Base-by-base conservation (phyloP, 2,888 invertebrate species). In the Arctia plantaginis region DNA sequence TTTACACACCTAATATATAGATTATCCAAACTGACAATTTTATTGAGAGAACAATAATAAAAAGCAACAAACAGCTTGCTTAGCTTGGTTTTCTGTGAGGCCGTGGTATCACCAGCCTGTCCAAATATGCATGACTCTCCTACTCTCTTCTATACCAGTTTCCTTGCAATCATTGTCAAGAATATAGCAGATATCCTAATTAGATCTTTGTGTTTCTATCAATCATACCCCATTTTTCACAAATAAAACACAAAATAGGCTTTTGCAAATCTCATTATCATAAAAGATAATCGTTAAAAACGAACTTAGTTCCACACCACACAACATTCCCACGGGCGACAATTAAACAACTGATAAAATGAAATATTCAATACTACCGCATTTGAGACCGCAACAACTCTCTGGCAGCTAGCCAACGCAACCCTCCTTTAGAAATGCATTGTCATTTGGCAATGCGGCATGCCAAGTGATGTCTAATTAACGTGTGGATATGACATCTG, bases 391-490 rank as follows among this genome's bases (percentile, higher is more conserved):
- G 78, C 80, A 79, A 77, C 79, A 77, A 77, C 70, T 66, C 51
- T 62, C 76, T 79, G 83, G 83, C 83, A 75, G 0, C n/a, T 7
- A 73, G 83, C 83, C 83, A 83, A 72, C 68, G 68, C 76, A 74
- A 8, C 68, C 66, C 27, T 72, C 71, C 79, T 83, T 79, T 79
- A 77, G 74, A 79, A 77, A 80, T 79, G 71, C 77, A 78, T 73
- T 71, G 35, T 66, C 47, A 64, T 47, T 64, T 76, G 77, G 73
- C 74, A 78, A 78, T 78, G 72, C 80, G 66, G 72, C 74, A 65
- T 76, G 79, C 79, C 82, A 81, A 76, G 73, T 78, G 73, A 77
- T 74, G 71, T 55, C 78, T 82, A 82, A 82, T 84, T 82, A 82
- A 77, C 73, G 71, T 70, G 62, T 35, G 72, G 65, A 82, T 71